These are phyloP conservation scores for Meteorus sp. DNA, from an alignment of 1,140 invertebrate genomes.

Conservation along the genomic window DNA sequence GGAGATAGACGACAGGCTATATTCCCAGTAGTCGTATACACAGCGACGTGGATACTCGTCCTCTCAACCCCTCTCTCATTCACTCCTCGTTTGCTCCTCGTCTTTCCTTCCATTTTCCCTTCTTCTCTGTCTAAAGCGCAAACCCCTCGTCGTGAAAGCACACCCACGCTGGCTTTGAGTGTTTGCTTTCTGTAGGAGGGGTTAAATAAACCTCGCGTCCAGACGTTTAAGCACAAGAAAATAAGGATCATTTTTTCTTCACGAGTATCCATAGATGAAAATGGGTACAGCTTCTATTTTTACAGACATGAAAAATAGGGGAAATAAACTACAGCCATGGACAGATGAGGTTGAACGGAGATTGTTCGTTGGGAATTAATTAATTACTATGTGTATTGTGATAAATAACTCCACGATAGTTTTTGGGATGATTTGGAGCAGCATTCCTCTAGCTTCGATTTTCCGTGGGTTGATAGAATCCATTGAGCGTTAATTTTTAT, in stretches of 20 bases:
- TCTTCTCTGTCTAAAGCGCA: neutral
- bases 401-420: no score
- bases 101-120: neutral
- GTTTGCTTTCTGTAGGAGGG: neutral
- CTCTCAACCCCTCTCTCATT: neutral
- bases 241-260: neutral
- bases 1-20: conserved; percentile 39
- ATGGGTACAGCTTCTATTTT: neutral
- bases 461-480: no score
- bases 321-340: no score
- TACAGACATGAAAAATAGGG: no score
- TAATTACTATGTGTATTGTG: no score
- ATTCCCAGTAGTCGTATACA: conserved; percentile 31
- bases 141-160: conserved; percentile 1
- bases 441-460: no score
- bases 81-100: no score
- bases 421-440: no score
- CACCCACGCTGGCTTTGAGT: neutral
- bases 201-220: neutral
- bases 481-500: no score
- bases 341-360: no score
- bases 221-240: conserved; percentile 3
- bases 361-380: no score
- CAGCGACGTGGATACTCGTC: neutral
- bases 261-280: neutral